Evolutionary conservation across 2,888 invertebrate species (phyloP), one percentile per base, ranked within the genome.

Genomic region (Machimus atricapillus): DNA sequence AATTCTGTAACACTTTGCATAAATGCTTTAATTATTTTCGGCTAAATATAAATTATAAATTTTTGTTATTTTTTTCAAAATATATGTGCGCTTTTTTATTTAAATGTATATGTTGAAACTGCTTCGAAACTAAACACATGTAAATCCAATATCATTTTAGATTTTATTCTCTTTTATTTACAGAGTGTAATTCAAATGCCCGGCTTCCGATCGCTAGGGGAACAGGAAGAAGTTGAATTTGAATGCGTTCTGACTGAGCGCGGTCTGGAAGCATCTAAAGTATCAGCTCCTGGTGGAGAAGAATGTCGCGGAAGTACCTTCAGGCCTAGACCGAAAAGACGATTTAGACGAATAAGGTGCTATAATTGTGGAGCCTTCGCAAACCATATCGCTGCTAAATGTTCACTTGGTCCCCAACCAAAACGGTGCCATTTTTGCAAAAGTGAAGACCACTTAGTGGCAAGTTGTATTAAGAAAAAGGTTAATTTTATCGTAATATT

Each of bases 281-380:
- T 98, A 5, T 96, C 96, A 4, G 98, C 97, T 0, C 95, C 96
- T 0, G 95, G 95, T 46, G 95, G 96, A 37, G 93, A 94, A 8
- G 96, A 97, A 91, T 97, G 97, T 91, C 90, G 95, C 90, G 98
- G 98, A 81, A 97, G 97, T 43, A 96, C 96, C 90, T 94, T 97
- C 89, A 94, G 97, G 89, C 97, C 97, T 7, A 94, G 96, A 90
- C 94, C 96, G 79, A 96, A 97, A 92, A 97, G 96, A 93, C 95
- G 97, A 90, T 96, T 96, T 93, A 94, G 96, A 90, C 97, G 97
- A 94, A 96, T 97, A 91, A 96, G 97, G 91, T 98, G 98, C 93
- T 98, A 97, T 93, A 98, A 98, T 92, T 98, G 98, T 91, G 97
- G 98, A 5, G 97, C 97, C 92, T 97, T 97, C 91, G 96, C 97